Evolutionary conservation across 30 jellyfish, hydroid and myxozoan species (phyloP), one percentile per base, ranked within the genome.

Genomic region (Haliclystus octoradiatus): DNA sequence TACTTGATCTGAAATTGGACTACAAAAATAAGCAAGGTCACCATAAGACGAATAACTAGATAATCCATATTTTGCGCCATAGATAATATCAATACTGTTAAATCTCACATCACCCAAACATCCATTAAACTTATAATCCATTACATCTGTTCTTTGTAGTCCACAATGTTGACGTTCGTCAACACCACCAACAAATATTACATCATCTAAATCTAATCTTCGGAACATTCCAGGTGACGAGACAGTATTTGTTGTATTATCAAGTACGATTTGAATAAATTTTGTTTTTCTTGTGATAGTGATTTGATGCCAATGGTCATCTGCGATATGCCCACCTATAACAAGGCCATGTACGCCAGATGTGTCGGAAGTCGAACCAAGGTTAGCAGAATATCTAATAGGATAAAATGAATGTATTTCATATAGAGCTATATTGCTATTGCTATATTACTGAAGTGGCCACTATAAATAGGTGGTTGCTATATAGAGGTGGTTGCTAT

Each of bases 371-470:
- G 89, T 75, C 29, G 97, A 88, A 15, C 97, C 97, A 29, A 88
- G 77, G 74, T 88, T 89, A 2, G 93, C 97, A n/a, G 97, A 81
- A 53, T 88, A 88, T 52, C 97, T 88, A 23, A 14, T 63, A 69
- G n/a, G 50, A 49, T 63, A 49, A 28, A 29, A 71, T 23, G 31
- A 64, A 80, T 29, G 35, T 2, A 7, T 22, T 57, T n/a, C n/a
- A n/a, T n/a, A n/a, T n/a, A n/a, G n/a, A n/a, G n/a, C n/a, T n/a
- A n/a, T n/a, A n/a, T n/a, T n/a, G n/a, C n/a, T n/a, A n/a, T n/a
- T n/a, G n/a, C n/a, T n/a, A n/a, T n/a, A n/a, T n/a, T n/a, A n/a
- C n/a, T n/a, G n/a, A n/a, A n/a, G n/a, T n/a, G n/a, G n/a, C n/a
- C n/a, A n/a, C n/a, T n/a, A n/a, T n/a, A n/a, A n/a, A n/a, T n/a